Conservation (phyloP, 2,888 invertebrate species). For the Sceliomorpha sp. region DNA sequence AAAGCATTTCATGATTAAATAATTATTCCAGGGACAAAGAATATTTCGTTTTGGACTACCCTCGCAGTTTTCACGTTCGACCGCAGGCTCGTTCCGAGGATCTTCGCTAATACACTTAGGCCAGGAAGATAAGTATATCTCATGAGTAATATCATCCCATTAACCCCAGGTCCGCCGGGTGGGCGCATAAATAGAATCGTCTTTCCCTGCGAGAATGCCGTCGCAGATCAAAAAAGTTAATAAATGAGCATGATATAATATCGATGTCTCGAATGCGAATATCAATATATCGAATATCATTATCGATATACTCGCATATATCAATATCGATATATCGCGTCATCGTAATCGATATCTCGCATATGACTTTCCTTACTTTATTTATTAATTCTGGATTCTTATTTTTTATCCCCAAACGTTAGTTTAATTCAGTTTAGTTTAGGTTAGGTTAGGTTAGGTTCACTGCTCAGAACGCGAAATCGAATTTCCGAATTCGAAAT, state of each 20-base stretch:
- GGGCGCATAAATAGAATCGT: slow-evolving; percentile 74
- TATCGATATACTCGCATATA: slow-evolving; percentile 13
- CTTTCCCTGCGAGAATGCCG: slow-evolving; percentile 65
- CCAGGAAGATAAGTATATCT: slow-evolving; percentile 67
- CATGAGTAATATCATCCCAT: slow-evolving; percentile 73
- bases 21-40: no score
- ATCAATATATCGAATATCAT: slow-evolving; percentile 12
- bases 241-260: slow-evolving; percentile 63
- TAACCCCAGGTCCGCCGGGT: slow-evolving; percentile 67
- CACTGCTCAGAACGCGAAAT: no score
- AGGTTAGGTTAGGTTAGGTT: no score
- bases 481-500: no score
- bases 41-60: slow-evolving; percentile 57
- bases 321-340: no score
- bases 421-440: no score
- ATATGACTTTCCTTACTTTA: no score
- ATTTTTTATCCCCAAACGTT: no score
- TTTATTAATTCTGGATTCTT: no score
- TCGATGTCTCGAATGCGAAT: slow-evolving; percentile 14
- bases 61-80: slow-evolving; percentile 56
- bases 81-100: slow-evolving; percentile 68
- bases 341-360: no score
- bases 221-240: slow-evolving; percentile 65
- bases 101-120: slow-evolving; percentile 69
- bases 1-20: no score